A percentile compares a stretch with the other conserved stretches of the same genome.
Evolutionary conservation across 2,888 invertebrate species (phyloP).

Genomic region (Cryptosula pallasiana): DNA sequence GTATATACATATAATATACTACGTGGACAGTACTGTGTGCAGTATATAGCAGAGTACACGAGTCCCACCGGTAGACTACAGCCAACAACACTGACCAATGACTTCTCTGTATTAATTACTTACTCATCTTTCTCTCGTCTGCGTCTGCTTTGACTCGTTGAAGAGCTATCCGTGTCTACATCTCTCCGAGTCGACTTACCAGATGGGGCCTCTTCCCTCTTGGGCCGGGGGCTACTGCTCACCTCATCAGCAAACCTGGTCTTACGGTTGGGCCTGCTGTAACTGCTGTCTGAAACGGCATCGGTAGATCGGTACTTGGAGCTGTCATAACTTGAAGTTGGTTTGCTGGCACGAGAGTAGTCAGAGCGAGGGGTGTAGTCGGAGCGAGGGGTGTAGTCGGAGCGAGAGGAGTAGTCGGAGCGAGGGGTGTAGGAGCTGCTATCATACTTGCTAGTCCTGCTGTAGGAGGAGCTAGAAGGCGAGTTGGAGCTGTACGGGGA

Average conservation of each 20-base stretch:
- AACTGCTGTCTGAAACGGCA: not conserved
- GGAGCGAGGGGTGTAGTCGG: not conserved
- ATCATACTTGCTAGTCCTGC: not conserved
- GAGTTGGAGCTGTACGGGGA: not conserved
- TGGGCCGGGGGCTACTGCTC: not conserved
- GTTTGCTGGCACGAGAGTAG: not conserved
- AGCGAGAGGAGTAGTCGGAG: not conserved
- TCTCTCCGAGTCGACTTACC: not conserved
- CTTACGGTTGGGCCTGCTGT: not conserved
- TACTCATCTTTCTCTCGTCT: not conserved
- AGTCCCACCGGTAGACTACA: no score
- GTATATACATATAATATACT: no score
- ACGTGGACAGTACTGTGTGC: no score
- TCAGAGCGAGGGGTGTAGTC: not conserved
- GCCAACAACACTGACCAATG: no score
- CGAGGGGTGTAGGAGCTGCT: not conserved
- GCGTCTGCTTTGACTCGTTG: not conserved
- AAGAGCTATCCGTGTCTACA: not conserved
- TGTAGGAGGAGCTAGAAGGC: not conserved
- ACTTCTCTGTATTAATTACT: not conserved
- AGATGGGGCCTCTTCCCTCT: not conserved
- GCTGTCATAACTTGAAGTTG: slow-evolving; percentile 7
- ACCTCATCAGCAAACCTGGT: slow-evolving; percentile 22
- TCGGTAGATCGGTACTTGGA: not conserved
- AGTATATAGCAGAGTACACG: no score